Conservation (phyloP, 2,888 invertebrate genomes). For the Xanthia icteritia region DNA sequence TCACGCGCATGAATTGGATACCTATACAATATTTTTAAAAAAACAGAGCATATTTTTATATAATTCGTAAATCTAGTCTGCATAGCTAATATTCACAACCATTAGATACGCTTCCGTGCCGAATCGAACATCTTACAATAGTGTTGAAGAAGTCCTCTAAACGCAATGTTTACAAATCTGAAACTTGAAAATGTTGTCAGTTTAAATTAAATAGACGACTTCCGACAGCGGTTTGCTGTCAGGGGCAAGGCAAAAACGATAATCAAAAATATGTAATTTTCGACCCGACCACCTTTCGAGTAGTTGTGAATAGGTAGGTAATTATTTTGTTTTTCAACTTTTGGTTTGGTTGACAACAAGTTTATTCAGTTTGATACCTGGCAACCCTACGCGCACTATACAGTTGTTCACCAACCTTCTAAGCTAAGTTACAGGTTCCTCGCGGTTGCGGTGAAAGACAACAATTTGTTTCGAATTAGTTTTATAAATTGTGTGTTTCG, state of each 20-base stretch:
- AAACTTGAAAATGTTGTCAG: not conserved
- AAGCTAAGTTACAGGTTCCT: conserved; percentile 46
- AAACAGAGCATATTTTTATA: no score
- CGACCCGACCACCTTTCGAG: no score
- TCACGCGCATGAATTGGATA: no score
- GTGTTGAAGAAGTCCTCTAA: no score
- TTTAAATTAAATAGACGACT: not conserved
- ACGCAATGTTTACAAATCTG: not conserved
- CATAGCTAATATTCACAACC: not conserved
- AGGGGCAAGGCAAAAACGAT: no score
- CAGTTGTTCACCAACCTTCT: conserved; percentile 46
- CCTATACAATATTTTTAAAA: no score
- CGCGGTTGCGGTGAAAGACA: conserved; percentile 72
- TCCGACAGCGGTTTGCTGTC: not conserved
- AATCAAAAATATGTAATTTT: no score
- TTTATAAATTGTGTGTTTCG: conserved; percentile 76
- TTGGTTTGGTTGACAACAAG: not conserved
- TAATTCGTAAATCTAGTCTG: no score
- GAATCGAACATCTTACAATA: not conserved
- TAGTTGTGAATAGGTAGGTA: no score
- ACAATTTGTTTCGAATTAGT: conserved; percentile 75
- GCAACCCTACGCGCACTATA: conserved; percentile 45
- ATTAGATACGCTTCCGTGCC: not conserved
- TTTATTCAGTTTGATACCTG: not conserved
- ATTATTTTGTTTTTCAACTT: not conserved